Percentiles rank a stretch among this genome's conserved stretches.
Evolutionary conservation across 2,888 invertebrate genomes (phyloP).

Genomic region (Ormyrus pomaceus): DNA sequence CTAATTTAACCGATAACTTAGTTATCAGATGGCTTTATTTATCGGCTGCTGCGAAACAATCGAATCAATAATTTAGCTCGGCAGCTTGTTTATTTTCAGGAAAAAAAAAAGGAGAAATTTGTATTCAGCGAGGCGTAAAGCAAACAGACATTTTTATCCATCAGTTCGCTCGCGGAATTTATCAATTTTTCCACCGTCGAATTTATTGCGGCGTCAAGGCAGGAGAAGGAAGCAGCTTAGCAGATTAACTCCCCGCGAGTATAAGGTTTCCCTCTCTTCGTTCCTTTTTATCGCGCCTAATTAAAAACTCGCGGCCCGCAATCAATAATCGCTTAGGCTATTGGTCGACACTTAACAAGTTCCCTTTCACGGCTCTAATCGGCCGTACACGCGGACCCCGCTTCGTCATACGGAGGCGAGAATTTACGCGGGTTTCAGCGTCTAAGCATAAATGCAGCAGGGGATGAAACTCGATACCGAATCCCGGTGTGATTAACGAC

Average conservation of each 20-base stretch:
- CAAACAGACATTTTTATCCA: neutral
- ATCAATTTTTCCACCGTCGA: neutral
- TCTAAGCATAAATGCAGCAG: slow-evolving; percentile 45
- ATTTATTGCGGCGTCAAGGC: too few relatives aligned
- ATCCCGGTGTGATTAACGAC: slow-evolving; percentile 73
- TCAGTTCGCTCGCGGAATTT: neutral
- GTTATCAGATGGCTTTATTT: too few relatives aligned
- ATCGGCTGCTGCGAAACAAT: too few relatives aligned
- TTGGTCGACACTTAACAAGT: slow-evolving; percentile 17
- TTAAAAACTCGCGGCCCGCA: neutral
- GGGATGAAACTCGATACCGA: slow-evolving; percentile 74
- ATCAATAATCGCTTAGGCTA: slow-evolving; percentile 10
- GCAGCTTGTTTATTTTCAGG: neutral
- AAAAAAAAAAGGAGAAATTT: slow-evolving; percentile 13
- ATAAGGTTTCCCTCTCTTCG: slow-evolving; percentile 4
- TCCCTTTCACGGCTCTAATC: slow-evolving; percentile 1
- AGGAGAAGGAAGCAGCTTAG: neutral
- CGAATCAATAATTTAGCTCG: neutral
- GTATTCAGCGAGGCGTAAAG: slow-evolving; percentile 47
- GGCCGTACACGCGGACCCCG: neutral
- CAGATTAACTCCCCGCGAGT: neutral
- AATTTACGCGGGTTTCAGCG: slow-evolving; percentile 24
- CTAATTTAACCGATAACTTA: too few relatives aligned
- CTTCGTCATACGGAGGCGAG: slow-evolving; percentile 6
- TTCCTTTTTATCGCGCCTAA: neutral